Evolutionary conservation across 1,140 invertebrate genomes (phyloP).

Genomic region (Bombyx mandarina): DNA sequence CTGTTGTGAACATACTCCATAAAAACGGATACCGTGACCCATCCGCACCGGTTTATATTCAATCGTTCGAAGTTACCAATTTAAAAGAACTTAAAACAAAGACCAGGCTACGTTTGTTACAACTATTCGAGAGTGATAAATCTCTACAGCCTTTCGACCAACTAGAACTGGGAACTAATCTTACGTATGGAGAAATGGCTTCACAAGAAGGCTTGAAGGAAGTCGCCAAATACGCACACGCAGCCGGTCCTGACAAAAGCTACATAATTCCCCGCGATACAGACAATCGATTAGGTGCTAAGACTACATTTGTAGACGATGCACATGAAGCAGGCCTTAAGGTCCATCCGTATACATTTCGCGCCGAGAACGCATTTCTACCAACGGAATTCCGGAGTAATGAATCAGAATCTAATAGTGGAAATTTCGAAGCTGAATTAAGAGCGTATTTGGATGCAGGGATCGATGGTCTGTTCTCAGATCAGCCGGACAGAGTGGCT

Average conservation of each 20-base stretch:
- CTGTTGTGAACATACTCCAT: slow-evolving; percentile 41
- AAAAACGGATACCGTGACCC: slow-evolving; percentile 38
- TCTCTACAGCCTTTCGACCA: slow-evolving; percentile 39
- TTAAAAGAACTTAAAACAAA: slow-evolving; percentile 50
- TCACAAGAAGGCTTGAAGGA: slow-evolving; percentile 38
- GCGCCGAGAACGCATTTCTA: slow-evolving; percentile 48
- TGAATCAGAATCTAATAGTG: slow-evolving; percentile 23
- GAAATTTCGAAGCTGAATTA: slow-evolving; percentile 41
- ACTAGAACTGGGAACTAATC: slow-evolving; percentile 20
- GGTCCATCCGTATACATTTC: slow-evolving; percentile 56
- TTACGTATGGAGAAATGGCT: slow-evolving; percentile 49
- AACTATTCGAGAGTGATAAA: slow-evolving; percentile 30
- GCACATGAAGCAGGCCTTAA: slow-evolving; percentile 46
- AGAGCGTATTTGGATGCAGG: slow-evolving; percentile 43
- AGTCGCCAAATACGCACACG: slow-evolving; percentile 48
- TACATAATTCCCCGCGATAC: slow-evolving; percentile 50
- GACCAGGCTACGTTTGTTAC: slow-evolving; percentile 42
- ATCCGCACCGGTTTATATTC: slow-evolving; percentile 42
- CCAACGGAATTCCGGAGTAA: slow-evolving; percentile 35
- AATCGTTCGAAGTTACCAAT: slow-evolving; percentile 56
- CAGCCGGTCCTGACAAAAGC: slow-evolving; percentile 48
- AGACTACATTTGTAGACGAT: slow-evolving; percentile 43
- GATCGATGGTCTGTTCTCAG: slow-evolving; percentile 53
- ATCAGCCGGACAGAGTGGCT: slow-evolving; percentile 48
- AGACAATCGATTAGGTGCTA: slow-evolving; percentile 29